Evolutionary conservation across 2,888 invertebrate genomes (phyloP).

Genomic region (Campopleginae sp.): DNA sequence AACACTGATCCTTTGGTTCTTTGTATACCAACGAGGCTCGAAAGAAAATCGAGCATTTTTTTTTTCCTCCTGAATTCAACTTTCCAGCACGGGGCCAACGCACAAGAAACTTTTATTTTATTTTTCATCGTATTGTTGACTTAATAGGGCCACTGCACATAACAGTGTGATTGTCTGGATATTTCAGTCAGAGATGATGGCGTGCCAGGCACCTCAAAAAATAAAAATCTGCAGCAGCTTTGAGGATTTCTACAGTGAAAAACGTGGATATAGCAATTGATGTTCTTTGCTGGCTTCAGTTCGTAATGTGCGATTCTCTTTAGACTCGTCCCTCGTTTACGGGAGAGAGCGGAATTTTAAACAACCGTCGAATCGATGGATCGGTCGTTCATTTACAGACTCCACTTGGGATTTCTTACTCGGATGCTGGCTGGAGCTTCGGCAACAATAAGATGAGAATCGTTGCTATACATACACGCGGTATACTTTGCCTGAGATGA

Average conservation of each 20-base stretch:
- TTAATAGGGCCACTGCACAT: background rate
- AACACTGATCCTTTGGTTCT: slow-evolving; percentile 18
- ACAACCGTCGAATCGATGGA: slow-evolving; percentile 57
- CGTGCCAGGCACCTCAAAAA: slow-evolving; percentile 31
- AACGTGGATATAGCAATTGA: slow-evolving; percentile 54
- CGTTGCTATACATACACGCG: slow-evolving; percentile 48
- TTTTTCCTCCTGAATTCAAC: slow-evolving; percentile 39
- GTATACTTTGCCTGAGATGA: slow-evolving; percentile 68
- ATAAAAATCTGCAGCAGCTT: slow-evolving; percentile 12
- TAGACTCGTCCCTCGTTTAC: slow-evolving; percentile 61
- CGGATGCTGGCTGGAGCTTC: slow-evolving; percentile 52
- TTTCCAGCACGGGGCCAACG: background rate
- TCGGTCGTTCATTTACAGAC: slow-evolving; percentile 37
- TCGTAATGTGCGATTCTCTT: slow-evolving; percentile 59
- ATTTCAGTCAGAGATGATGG: slow-evolving; percentile 3
- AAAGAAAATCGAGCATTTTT: background rate
- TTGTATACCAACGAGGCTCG: slow-evolving; percentile 9
- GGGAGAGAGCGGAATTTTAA: slow-evolving; percentile 71
- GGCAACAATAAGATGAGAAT: slow-evolving; percentile 60
- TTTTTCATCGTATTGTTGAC: background rate
- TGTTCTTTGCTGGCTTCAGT: slow-evolving; percentile 42
- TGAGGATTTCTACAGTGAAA: slow-evolving; percentile 49
- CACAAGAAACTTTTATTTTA: background rate
- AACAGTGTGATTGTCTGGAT: background rate
- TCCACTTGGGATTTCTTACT: slow-evolving; percentile 44